Evolutionary conservation across 2,113 vertebrate genomes (phyloP).

Genomic region (Felis catus): DNA sequence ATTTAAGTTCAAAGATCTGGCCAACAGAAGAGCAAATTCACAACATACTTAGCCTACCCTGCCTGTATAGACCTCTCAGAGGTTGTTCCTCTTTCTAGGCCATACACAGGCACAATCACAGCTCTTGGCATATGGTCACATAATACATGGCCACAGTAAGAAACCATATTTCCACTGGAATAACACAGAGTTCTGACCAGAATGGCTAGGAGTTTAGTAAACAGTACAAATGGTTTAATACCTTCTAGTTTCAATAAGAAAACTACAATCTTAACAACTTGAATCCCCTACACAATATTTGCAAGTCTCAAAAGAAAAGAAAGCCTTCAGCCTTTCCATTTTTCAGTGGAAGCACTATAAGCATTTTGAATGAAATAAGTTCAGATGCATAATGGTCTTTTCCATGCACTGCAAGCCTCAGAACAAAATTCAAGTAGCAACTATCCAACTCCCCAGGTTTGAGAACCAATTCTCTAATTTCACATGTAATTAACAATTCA

Average conservation of each 20-base stretch:
- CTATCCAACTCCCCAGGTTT: not conserved
- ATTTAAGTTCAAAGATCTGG: not conserved
- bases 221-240: not conserved
- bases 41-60: not conserved
- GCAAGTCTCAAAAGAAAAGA: not conserved
- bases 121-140: not conserved
- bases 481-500: not conserved
- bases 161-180: not conserved
- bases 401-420: not conserved
- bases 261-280: not conserved
- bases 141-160: not conserved
- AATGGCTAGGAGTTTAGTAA: not conserved
- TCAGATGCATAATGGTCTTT: not conserved
- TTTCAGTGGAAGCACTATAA: not conserved
- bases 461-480: not conserved
- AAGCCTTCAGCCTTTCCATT: not conserved
- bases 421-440: not conserved
- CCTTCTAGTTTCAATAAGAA: not conserved
- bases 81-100: not conserved
- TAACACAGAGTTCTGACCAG: not conserved
- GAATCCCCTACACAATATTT: not conserved
- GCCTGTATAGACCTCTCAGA: not conserved
- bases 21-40: slow-evolving; percentile 1
- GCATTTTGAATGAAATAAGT: not conserved
- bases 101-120: not conserved